Evolutionary conservation across 2,888 invertebrate genomes (phyloP).

Genomic region (Acanthosepion esculentum): DNA sequence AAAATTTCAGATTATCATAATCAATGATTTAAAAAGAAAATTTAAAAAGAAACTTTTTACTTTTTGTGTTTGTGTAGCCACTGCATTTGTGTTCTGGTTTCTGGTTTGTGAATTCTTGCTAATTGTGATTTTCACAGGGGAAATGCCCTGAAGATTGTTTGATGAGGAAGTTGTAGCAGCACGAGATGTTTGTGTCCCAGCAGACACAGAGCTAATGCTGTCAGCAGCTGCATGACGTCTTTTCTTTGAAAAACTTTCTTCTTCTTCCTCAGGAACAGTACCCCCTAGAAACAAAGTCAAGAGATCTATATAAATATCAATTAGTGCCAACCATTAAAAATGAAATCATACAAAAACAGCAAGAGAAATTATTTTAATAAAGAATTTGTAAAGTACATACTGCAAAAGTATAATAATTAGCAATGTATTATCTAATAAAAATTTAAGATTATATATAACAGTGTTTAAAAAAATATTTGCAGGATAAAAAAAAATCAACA

Average conservation of each 20-base stretch:
- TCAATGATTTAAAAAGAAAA: neutral
- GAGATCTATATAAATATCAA: slow-evolving; percentile 7
- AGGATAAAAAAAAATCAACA: no score
- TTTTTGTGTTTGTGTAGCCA: slow-evolving; percentile 61
- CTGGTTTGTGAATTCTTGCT: slow-evolving; percentile 70
- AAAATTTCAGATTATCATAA: neutral
- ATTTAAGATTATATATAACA: no score
- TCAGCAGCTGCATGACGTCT: slow-evolving; percentile 67
- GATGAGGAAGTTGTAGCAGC: slow-evolving; percentile 52
- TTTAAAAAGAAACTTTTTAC: slow-evolving; percentile 51
- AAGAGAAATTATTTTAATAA: neutral
- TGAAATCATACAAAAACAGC: neutral
- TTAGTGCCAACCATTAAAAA: neutral
- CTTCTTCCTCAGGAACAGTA: slow-evolving; percentile 69
- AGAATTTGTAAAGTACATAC: neutral
- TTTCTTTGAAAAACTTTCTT: slow-evolving; percentile 63
- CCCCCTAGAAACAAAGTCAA: slow-evolving; percentile 56
- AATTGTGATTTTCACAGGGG: slow-evolving; percentile 72
- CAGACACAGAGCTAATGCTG: slow-evolving; percentile 60
- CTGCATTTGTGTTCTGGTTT: slow-evolving; percentile 50
- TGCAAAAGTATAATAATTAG: neutral
- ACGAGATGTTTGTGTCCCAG: slow-evolving; percentile 61
- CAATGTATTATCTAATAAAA: no score
- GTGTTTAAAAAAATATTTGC: no score
- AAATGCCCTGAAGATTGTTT: slow-evolving; percentile 61